A percentile compares a stretch with the other conserved stretches of the same genome.
phyloP scores from a whole-genome alignment of 2,797 vertebrate species.

The Melanotaenia maccullochi region DNA sequence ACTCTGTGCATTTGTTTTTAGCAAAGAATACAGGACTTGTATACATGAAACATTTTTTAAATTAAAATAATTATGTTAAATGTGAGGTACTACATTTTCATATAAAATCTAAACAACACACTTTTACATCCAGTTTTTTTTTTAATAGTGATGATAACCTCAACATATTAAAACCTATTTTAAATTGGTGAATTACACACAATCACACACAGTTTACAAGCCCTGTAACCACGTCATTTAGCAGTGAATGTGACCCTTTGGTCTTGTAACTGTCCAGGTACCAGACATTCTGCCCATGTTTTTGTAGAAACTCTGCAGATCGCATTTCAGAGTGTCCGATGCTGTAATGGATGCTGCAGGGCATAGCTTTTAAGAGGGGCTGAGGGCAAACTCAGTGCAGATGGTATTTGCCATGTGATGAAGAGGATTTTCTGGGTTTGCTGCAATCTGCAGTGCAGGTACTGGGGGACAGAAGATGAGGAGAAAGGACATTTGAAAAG shows the following conservation, averaged over 20 bases:
- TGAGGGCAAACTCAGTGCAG: slow-evolving; percentile 72
- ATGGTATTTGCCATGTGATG: slow-evolving; percentile 80
- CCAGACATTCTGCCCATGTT: slow-evolving; percentile 45
- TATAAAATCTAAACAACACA: neutral
- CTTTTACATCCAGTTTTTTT: neutral
- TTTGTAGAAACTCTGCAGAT: slow-evolving; percentile 37
- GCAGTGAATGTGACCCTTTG: slow-evolving; percentile 10
- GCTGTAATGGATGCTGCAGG: slow-evolving; percentile 54
- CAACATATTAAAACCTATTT: neutral
- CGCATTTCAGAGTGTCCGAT: slow-evolving; percentile 18
- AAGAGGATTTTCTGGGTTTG: slow-evolving; percentile 77
- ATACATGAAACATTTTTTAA: neutral
- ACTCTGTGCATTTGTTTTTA: neutral
- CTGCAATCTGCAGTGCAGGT: slow-evolving; percentile 73
- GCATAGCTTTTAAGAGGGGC: slow-evolving; percentile 59
- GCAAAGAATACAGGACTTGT: neutral
- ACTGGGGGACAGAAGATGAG: slow-evolving; percentile 39
- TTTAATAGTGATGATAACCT: slow-evolving; percentile 5
- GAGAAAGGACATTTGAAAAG: slow-evolving; percentile 72
- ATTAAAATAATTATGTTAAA: neutral
- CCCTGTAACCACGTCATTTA: slow-evolving; percentile 12
- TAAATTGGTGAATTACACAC: neutral
- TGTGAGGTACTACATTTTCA: fast-evolving
- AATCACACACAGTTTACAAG: slow-evolving; percentile 13
- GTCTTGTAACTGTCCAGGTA: slow-evolving; percentile 15